Evolutionary conservation across 92 coral and sea anemone species (phyloP), one percentile per base, ranked within the genome.

Genomic region (Umimayanthus chanpuru): DNA sequence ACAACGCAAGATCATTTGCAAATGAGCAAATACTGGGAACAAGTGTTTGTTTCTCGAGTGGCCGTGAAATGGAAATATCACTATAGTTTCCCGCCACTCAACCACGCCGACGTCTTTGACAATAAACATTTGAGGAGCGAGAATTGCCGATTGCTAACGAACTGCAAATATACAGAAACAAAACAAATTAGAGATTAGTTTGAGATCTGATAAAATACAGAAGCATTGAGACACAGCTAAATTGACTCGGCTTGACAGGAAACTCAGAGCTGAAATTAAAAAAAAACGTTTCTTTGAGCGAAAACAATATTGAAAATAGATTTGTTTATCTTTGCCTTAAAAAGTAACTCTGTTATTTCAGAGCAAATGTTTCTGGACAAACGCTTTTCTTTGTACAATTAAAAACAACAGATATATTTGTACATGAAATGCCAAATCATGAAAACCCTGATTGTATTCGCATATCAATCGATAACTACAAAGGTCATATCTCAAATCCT

Each of bases 11-110:
- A 70, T 70, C 32, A 70, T 83, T 83, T 71, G 61, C 87, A 83
- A 83, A 83, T 83, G 87, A 83, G 87, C 77, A 83, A 83, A 83
- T 28, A 83, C 76, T 83, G 65, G 87, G 78, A 14, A 83, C 87
- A 83, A 83, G 65, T 43, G 66, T 47, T 68, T 71, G 40, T 29
- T 29, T 16, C 66, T 70, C 78, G 65, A 30, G 87, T 49, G 29
- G 58, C 78, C 56, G 61, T 55, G 16, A 71, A 83, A 83, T 70
- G 44, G 65, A 68, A 83, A 68, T 83, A 61, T 38, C 41, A 30
- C 4, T n/a, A 67, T n/a, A 38, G 86, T 30, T 3, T 21, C 74
- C 65, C 53, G 28, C 77, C 40, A 70, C 28, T 44, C 61, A 70
- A 26, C 18, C 14, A 7, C 65, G 32, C 61, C 32, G 30, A 15